Conservation (phyloP, 2,797 vertebrate species). For the Sparus aurata region DNA sequence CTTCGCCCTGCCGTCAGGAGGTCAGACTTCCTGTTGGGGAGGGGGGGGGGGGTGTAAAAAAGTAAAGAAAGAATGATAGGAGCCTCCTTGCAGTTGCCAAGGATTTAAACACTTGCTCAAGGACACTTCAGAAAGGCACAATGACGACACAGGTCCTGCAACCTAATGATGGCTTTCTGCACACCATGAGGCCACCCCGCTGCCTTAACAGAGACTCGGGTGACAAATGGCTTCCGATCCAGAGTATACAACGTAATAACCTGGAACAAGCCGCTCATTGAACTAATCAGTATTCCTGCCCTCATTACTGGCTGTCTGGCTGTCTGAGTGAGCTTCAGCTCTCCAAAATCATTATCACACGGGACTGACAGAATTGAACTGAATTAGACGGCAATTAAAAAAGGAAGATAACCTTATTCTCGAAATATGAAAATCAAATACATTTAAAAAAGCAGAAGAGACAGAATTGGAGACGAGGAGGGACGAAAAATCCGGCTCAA, state of each 20-base stretch:
- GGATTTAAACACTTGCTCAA: conserved; percentile 37
- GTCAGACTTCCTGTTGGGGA: conserved; percentile 5
- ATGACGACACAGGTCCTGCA: background rate
- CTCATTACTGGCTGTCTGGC: conserved; percentile 39
- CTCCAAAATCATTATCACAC: conserved; percentile 40
- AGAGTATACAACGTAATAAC: conserved; percentile 37
- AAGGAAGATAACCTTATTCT: conserved; percentile 11
- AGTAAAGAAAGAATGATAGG: background rate
- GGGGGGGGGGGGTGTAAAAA: background rate
- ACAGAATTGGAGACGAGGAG: conserved; percentile 39
- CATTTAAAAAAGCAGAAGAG: conserved; percentile 26
- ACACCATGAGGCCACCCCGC: conserved; percentile 1
- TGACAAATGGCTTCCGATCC: conserved; percentile 16
- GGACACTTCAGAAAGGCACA: conserved; percentile 21
- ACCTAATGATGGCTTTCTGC: conserved; percentile 9
- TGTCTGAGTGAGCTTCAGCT: conserved; percentile 23
- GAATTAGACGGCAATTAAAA: conserved; percentile 17
- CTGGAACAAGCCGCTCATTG: conserved; percentile 21
- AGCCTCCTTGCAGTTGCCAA: conserved; percentile 2
- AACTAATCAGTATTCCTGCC: conserved; percentile 46
- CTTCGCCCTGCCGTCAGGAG: conserved; percentile 18
- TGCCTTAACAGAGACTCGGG: conserved; percentile 4
- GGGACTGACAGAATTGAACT: conserved; percentile 1
- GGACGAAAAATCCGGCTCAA: conserved; percentile 40
- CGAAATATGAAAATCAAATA: conserved; percentile 54